Conservation (phyloP, 2,888 invertebrate species). For the Nymphalis urticae region DNA sequence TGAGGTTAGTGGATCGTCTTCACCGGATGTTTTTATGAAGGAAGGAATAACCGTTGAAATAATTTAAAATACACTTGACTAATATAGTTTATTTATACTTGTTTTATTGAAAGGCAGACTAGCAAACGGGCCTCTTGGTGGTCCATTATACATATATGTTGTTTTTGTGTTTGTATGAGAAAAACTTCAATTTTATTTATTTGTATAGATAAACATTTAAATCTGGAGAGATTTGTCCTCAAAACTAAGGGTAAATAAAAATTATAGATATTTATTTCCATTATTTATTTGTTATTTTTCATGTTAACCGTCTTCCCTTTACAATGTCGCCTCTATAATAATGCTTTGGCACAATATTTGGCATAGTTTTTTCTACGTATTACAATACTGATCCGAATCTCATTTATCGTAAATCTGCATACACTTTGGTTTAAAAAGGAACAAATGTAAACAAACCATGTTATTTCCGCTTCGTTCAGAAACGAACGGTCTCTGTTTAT, state of each 20-base stretch:
- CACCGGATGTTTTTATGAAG: neutral
- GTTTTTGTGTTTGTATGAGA: no score
- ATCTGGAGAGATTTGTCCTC: no score
- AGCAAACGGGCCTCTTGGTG: no score
- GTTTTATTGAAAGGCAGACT: no score
- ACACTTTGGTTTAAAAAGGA: conserved; percentile 26
- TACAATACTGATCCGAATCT: conserved; percentile 41
- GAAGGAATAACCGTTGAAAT: neutral
- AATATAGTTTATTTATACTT: no score
- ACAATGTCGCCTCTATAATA: conserved; percentile 44
- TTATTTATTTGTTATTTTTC: conserved; percentile 70
- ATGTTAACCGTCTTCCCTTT: conserved; percentile 54
- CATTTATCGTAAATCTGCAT: conserved; percentile 28
- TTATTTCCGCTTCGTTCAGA: neutral
- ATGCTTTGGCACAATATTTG: conserved; percentile 73
- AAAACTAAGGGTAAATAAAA: conserved; percentile 46
- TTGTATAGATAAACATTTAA: no score
- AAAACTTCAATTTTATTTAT: no score
- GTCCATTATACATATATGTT: no score
- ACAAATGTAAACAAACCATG: conserved; percentile 36
- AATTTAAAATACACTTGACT: neutral
- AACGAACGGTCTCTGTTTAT: neutral
- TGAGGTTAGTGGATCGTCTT: neutral
- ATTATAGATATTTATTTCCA: conserved; percentile 47
- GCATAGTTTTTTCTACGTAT: conserved; percentile 49